phyloP scores from a whole-genome alignment of 2,797 vertebrate species.

The Threskiornis aethiopicus region DNA sequence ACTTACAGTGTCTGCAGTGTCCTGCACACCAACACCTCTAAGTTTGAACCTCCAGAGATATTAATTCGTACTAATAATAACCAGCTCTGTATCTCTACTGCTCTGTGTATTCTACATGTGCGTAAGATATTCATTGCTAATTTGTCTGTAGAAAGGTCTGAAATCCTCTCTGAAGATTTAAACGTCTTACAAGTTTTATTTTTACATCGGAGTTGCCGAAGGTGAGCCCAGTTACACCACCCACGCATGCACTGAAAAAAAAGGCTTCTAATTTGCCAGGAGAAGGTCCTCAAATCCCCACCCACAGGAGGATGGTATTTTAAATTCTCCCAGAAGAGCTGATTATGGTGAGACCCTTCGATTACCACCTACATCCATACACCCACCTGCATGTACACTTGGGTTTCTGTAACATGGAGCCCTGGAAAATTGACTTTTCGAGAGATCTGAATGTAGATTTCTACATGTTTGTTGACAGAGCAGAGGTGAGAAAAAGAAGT shows the following conservation, averaged over 20 bases:
- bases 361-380: constrained; percentile 43
- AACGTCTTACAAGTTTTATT: constrained; percentile 69
- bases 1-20: background rate
- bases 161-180: constrained; percentile 49
- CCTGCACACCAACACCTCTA: background rate
- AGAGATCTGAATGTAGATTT: background rate
- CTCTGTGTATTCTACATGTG: background rate
- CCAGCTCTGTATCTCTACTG: background rate
- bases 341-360: constrained; percentile 55
- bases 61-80: constrained; percentile 38
- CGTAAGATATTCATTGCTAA: background rate
- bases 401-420: background rate
- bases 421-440: background rate
- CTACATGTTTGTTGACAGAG: background rate
- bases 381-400: constrained; percentile 31
- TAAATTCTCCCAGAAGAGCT: constrained; percentile 42
- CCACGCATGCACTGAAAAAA: constrained; percentile 11
- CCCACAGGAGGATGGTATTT: constrained; percentile 58
- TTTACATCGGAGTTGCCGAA: constrained; percentile 53
- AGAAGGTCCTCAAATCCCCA: constrained; percentile 63
- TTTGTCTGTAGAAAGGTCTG: constrained; percentile 29
- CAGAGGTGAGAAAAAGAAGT: background rate
- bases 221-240: constrained; percentile 67
- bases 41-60: background rate
- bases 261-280: constrained; percentile 38